phyloP scores from a whole-genome alignment of 2,113 vertebrate genomes.

The Trochalopteron elliotii region DNA sequence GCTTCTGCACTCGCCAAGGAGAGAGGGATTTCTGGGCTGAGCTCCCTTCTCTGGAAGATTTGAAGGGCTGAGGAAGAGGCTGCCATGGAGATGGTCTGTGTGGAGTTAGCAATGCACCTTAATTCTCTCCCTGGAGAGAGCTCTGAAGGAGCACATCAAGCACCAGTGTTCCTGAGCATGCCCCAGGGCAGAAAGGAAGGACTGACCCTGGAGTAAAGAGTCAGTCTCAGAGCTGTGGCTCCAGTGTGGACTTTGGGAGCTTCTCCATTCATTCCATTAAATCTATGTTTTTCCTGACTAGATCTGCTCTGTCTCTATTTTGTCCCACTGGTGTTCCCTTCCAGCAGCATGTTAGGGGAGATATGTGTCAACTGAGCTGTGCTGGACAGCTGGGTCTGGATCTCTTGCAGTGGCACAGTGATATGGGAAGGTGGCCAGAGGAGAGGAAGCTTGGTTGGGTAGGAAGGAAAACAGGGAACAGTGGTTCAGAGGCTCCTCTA shows the following conservation, averaged over 20 bases:
- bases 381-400: not conserved
- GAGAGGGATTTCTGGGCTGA: not conserved
- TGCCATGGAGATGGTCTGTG: not conserved
- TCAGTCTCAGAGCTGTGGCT: not conserved
- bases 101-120: slow-evolving; percentile 24
- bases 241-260: not conserved
- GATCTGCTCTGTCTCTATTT: not conserved
- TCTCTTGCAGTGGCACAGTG: not conserved
- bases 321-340: not conserved
- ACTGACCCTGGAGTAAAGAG: not conserved
- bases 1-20: not conserved
- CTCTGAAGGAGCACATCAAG: not conserved
- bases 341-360: not conserved
- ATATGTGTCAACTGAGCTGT: not conserved
- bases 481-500: fast-evolving
- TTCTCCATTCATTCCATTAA: slow-evolving; percentile 69
- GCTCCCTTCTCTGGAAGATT: not conserved
- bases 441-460: not conserved
- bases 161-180: not conserved
- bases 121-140: not conserved
- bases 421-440: not conserved
- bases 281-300: slow-evolving; percentile 19
- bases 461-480: not conserved
- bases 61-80: slow-evolving; percentile 1
- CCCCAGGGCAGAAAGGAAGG: not conserved